Evolutionary conservation across 2,113 vertebrate species (phyloP), one percentile per base, ranked within the genome.

Genomic region (Narcine bancroftii): DNA sequence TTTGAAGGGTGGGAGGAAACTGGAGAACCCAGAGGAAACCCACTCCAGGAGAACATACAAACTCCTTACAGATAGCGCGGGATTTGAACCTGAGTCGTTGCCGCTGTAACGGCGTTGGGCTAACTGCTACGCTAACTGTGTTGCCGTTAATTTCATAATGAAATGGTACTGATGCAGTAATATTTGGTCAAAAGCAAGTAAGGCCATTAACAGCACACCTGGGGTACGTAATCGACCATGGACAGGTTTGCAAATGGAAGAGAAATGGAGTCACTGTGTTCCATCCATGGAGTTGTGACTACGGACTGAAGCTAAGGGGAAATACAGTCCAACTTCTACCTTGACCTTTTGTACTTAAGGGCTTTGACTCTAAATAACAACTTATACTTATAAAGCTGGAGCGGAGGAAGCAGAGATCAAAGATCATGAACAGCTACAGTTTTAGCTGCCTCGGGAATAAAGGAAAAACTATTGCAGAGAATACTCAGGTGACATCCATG

Each of bases 81-180:
- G n/a, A n/a, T n/a, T n/a, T n/a, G n/a, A n/a, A n/a, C n/a, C n/a
- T n/a, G n/a, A n/a, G n/a, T n/a, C n/a, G n/a, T n/a, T n/a, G n/a
- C n/a, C n/a, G n/a, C n/a, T n/a, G n/a, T n/a, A n/a, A n/a, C n/a
- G n/a, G n/a, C n/a, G n/a, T n/a, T n/a, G n/a, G n/a, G n/a, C n/a
- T n/a, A n/a, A n/a, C n/a, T n/a, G n/a, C n/a, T n/a, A n/a, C n/a
- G n/a, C n/a, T n/a, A n/a, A n/a, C n/a, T n/a, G n/a, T n/a, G n/a
- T n/a, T n/a, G n/a, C n/a, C n/a, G n/a, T 76, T 76, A 42, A 76
- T 36, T 19, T 76, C 73, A 76, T 76, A 76, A 76, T 76, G 73
- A 42, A 76, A 42, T 36, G 73, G 19, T 69, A 69, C 26, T 69
- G 66, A 69, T 4, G 66, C 66, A 69, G 66, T 69, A 11, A 39